These are phyloP conservation scores for Heliconius charithonia DNA, from an alignment of 2,888 invertebrate genomes.

Conservation along the genomic window DNA sequence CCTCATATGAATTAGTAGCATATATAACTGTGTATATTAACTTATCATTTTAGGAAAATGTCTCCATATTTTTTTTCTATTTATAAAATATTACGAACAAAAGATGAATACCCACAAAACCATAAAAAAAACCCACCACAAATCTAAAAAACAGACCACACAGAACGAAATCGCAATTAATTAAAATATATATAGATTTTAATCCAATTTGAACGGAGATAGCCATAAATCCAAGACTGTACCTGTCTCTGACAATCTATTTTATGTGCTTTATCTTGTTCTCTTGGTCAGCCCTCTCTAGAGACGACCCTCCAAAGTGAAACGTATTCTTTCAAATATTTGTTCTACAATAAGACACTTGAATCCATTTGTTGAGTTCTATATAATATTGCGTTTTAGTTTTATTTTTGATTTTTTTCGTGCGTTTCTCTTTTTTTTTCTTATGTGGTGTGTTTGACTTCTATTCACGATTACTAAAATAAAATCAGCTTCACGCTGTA, in stretches of 20 bases:
- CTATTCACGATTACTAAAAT: too few relatives aligned
- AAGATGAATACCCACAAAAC: not conserved
- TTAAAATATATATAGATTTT: constrained; percentile 37
- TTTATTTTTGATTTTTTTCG: constrained; percentile 13
- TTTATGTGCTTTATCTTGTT: constrained; percentile 46
- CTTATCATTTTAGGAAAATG: too few relatives aligned
- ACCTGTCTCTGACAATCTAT: constrained; percentile 45
- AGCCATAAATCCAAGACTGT: constrained; percentile 43
- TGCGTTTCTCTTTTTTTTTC: too few relatives aligned
- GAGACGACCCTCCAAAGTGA: constrained; percentile 39
- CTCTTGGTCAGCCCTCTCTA: constrained; percentile 41
- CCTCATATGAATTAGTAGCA: too few relatives aligned
- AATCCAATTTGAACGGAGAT: constrained; percentile 42
- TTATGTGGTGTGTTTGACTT: too few relatives aligned
- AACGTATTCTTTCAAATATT: constrained; percentile 44
- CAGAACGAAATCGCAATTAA: constrained; percentile 20
- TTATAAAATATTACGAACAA: too few relatives aligned
- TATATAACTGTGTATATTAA: too few relatives aligned
- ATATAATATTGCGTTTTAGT: constrained; percentile 21
- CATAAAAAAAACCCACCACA: not conserved
- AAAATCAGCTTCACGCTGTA: too few relatives aligned
- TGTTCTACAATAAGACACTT: constrained; percentile 34
- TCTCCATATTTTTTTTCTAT: too few relatives aligned
- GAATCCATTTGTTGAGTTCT: constrained; percentile 33
- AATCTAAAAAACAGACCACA: not conserved